A percentile compares a stretch with the other conserved stretches of the same genome.
Conservation (phyloP, 2,797 vertebrate genomes). For the Allenopithecus nigroviridis region DNA sequence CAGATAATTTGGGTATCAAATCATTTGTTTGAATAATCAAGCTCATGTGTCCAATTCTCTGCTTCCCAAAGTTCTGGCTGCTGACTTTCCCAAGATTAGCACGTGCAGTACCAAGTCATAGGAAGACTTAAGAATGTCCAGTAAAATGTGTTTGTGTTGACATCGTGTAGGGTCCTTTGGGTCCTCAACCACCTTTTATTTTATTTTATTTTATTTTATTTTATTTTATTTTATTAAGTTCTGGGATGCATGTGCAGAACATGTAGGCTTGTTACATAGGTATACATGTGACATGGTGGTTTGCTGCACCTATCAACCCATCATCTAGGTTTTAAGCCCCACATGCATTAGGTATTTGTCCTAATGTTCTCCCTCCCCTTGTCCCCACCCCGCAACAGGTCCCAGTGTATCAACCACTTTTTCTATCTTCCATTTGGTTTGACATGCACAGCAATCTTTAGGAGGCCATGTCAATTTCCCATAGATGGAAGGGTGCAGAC, state of each 20-base stretch:
- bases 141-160: neutral
- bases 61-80: neutral
- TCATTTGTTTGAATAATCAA: constrained; percentile 49
- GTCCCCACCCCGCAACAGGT: accelerated
- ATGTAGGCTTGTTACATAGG: too few species aligned
- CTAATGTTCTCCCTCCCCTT: too few species aligned
- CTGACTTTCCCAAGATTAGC: neutral
- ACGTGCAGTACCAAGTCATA: neutral
- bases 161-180: neutral
- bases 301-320: too few species aligned
- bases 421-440: neutral
- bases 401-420: neutral
- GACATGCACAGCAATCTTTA: neutral
- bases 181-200: neutral
- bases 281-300: too few species aligned
- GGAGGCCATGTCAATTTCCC: neutral
- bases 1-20: neutral
- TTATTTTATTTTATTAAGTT: too few species aligned
- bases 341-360: too few species aligned
- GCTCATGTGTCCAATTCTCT: constrained; percentile 12
- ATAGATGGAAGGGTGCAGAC: neutral
- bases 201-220: too few species aligned
- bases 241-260: too few species aligned
- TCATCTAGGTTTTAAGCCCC: too few species aligned
- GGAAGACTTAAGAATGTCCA: neutral